Evolutionary conservation across 2,797 vertebrate species (phyloP).

Genomic region (Sus cebifrons): DNA sequence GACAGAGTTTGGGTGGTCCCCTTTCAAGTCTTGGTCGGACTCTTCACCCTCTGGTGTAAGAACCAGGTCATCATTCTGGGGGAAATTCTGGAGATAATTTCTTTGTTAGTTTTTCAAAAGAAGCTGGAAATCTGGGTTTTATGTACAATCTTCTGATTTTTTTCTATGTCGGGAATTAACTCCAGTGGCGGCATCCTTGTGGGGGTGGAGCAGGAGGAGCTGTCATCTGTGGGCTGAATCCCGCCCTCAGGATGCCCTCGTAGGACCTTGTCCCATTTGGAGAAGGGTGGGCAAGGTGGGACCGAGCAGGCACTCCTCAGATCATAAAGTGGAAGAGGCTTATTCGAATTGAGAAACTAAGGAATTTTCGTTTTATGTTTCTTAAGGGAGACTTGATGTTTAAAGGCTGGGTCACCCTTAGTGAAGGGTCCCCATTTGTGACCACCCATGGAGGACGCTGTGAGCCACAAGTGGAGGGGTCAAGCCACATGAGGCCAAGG

Average conservation of each 20-base stretch:
- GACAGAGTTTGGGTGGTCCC: neutral
- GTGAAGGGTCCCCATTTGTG: neutral
- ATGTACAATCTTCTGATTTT: neutral
- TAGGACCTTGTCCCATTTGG: neutral
- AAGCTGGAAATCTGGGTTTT: constrained; percentile 14
- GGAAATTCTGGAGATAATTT: constrained; percentile 4
- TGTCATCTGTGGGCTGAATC: neutral
- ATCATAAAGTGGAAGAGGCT: neutral
- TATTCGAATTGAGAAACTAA: neutral
- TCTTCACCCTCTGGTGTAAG: neutral
- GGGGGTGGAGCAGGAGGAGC: neutral
- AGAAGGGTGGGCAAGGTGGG: neutral
- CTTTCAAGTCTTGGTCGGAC: neutral
- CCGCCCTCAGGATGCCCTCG: neutral
- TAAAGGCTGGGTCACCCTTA: neutral
- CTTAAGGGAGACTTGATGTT: neutral
- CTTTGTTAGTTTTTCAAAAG: neutral
- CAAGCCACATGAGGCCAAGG: neutral
- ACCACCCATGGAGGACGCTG: neutral
- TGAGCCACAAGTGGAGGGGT: neutral
- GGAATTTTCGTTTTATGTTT: neutral
- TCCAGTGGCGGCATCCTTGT: neutral
- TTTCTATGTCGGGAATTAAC: constrained; percentile 11
- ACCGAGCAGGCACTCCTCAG: neutral
- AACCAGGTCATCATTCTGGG: neutral